These are phyloP conservation scores for Caenorhabditis japonica DNA, from an alignment of 2,888 invertebrate genomes.

Conservation along the genomic window DNA sequence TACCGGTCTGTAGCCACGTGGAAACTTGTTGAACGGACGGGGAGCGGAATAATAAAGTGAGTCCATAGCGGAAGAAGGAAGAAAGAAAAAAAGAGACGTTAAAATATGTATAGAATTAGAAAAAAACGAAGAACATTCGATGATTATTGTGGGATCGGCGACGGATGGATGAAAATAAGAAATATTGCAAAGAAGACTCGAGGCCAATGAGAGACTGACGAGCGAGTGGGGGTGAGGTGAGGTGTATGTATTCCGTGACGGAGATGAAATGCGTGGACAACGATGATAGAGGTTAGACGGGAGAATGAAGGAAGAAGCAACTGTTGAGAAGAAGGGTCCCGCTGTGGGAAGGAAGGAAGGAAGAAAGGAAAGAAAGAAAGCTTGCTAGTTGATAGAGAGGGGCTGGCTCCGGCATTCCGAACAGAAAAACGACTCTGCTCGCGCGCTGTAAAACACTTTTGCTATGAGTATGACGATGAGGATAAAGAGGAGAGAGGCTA, in stretches of 20 bases:
- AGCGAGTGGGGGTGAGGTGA: conserved; percentile 15
- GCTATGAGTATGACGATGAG: conserved; percentile 13
- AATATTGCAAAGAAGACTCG: conserved; percentile 35
- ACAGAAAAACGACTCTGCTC: conserved; percentile 44
- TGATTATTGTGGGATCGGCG: conserved; percentile 18
- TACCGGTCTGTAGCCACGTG: conserved; percentile 61
- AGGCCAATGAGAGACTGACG: too few relatives aligned
- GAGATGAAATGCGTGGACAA: conserved; percentile 12
- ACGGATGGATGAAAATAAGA: conserved; percentile 18
- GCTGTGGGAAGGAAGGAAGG: conserved; percentile 1
- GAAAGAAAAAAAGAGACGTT: background rate
- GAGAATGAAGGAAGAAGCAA: conserved; percentile 17
- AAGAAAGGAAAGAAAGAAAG: conserved; percentile 25
- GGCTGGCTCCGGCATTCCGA: conserved; percentile 3
- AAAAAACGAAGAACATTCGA: conserved; percentile 26
- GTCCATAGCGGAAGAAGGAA: conserved; percentile 53
- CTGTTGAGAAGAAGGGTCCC: conserved; percentile 35
- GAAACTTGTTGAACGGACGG: conserved; percentile 59
- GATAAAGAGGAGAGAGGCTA: background rate
- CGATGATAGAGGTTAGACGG: conserved; percentile 28
- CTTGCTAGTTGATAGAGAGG: conserved; percentile 24
- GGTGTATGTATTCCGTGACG: conserved; percentile 2
- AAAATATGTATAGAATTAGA: too few relatives aligned
- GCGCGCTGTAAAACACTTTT: conserved; percentile 50
- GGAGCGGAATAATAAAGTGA: conserved; percentile 57